Evolutionary conservation across 2,113 vertebrate species (phyloP).

Genomic region (Vidua chalybeata): DNA sequence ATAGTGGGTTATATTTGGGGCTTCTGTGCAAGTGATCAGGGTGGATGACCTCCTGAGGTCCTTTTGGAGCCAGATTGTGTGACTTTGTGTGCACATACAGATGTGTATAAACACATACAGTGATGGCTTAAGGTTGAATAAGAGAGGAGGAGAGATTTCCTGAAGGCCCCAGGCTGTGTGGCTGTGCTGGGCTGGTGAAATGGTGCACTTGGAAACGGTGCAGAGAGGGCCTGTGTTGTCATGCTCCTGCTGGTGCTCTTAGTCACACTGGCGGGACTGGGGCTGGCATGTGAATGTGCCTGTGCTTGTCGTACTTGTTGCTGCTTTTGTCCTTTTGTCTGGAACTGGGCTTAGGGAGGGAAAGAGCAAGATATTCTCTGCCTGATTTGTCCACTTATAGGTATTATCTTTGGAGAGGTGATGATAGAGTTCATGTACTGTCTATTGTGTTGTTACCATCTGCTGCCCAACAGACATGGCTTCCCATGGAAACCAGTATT

Average conservation of each 20-base stretch:
- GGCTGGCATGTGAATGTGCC: neutral
- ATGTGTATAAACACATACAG: neutral
- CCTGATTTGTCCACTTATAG: neutral
- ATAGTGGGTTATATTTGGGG: neutral
- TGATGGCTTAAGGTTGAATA: neutral
- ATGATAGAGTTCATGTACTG: neutral
- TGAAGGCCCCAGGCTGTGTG: neutral
- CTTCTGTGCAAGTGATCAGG: neutral
- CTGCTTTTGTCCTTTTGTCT: neutral
- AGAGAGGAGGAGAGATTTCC: neutral
- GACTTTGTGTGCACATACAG: accelerated
- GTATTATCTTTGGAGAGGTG: neutral
- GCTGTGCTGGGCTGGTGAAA: neutral
- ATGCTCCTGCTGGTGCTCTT: neutral
- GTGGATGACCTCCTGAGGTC: neutral
- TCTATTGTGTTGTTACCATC: neutral
- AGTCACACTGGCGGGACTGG: neutral
- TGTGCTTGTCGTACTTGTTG: neutral
- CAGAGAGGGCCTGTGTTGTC: neutral
- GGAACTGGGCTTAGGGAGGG: neutral
- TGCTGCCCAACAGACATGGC: neutral
- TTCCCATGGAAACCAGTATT: neutral
- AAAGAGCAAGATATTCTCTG: neutral
- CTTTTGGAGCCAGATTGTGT: neutral
- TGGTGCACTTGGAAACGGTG: neutral